A percentile compares a stretch with the other conserved stretches of the same genome.
Conservation (phyloP, 1,140 invertebrate species). For the Drosophila truncata region DNA sequence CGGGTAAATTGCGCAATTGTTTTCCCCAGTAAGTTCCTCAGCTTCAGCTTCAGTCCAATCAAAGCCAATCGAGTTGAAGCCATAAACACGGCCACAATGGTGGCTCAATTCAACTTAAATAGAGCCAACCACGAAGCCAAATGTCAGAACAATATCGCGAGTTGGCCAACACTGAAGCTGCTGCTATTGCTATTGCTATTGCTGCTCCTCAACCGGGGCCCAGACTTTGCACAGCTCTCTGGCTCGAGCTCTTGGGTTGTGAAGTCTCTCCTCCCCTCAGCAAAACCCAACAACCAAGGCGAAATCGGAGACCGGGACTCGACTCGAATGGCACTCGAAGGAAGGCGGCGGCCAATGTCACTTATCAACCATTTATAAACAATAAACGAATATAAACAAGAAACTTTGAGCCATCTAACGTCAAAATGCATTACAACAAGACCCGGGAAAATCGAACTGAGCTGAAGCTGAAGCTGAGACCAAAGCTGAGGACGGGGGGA, state of each 20-base stretch:
- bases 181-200: neutral
- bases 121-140: constrained; percentile 28
- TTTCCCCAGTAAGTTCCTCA: constrained; percentile 8
- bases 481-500: neutral
- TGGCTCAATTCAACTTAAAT: constrained; percentile 29
- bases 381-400: constrained; percentile 82
- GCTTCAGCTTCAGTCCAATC: constrained; percentile 22
- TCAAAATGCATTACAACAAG: constrained; percentile 76
- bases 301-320: constrained; percentile 31
- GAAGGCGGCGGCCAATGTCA: constrained; percentile 45
- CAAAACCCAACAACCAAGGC: neutral
- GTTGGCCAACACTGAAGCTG: constrained; percentile 23
- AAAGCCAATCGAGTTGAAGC: constrained; percentile 31
- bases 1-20: constrained; percentile 8
- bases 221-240: constrained; percentile 40
- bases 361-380: constrained; percentile 83
- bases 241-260: neutral
- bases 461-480: neutral
- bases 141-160: constrained; percentile 45
- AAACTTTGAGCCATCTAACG: constrained; percentile 66
- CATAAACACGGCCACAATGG: constrained; percentile 20
- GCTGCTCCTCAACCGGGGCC: constrained; percentile 6
- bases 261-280: too few relatives aligned
- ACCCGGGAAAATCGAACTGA: constrained; percentile 24
- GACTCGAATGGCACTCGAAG: constrained; percentile 27